These are phyloP conservation scores for Platichthys flesus DNA, from an alignment of 2,113 vertebrate genomes.

Conservation along the genomic window DNA sequence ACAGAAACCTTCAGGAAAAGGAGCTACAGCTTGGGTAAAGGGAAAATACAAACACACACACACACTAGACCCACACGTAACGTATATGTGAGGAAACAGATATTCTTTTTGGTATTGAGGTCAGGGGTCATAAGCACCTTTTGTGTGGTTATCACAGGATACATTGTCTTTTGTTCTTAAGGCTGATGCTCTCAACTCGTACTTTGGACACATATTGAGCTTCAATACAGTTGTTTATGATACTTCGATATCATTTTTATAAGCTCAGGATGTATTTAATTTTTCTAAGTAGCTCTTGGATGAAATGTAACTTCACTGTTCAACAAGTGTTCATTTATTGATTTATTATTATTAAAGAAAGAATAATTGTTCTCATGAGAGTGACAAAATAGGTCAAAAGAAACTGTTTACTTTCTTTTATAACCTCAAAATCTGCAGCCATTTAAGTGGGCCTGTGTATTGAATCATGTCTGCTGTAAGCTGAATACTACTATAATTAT, in stretches of 20 bases:
- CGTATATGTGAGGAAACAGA: conserved; percentile 21
- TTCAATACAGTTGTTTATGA: not conserved
- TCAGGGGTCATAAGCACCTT: not conserved
- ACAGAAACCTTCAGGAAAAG: conserved; percentile 48
- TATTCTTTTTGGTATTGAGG: conserved; percentile 18
- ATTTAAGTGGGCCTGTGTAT: not conserved
- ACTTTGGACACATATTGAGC: not conserved
- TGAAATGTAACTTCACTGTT: not conserved
- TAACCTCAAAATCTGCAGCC: not conserved
- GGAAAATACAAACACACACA: conserved; percentile 3
- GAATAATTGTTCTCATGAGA: too few relatives aligned
- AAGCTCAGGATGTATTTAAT: not conserved
- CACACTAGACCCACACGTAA: conserved; percentile 7
- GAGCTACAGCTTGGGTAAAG: conserved; percentile 7
- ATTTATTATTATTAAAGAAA: too few relatives aligned
- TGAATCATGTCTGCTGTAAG: not conserved
- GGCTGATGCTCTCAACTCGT: not conserved
- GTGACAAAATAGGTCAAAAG: not conserved
- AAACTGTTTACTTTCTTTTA: not conserved
- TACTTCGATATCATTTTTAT: not conserved
- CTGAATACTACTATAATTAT: not conserved
- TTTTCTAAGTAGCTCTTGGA: not conserved
- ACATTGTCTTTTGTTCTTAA: not conserved
- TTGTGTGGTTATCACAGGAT: not conserved
- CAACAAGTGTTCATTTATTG: not conserved